Conservation (phyloP, 2,797 vertebrate species). For the Falco berigora region DNA sequence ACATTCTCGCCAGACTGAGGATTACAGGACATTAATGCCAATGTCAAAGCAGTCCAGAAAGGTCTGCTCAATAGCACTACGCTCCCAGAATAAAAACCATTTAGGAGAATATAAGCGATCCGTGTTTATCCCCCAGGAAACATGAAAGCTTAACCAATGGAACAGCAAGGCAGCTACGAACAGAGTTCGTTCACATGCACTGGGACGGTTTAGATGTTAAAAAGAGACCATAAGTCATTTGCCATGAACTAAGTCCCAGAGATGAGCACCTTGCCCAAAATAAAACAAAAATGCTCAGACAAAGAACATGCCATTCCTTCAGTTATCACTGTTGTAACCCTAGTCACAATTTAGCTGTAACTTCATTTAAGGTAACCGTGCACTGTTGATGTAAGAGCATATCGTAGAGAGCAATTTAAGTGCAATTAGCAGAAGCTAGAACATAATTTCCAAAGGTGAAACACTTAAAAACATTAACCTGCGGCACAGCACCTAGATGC, state of each 20-base stretch:
- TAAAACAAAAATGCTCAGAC: background rate
- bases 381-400: background rate
- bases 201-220: background rate
- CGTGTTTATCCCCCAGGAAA: background rate
- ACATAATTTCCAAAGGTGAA: background rate
- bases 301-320: background rate
- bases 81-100: background rate
- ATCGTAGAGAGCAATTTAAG: background rate
- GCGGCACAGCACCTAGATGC: background rate
- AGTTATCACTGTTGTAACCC: background rate
- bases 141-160: background rate
- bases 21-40: background rate
- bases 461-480: background rate
- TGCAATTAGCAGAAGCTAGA: background rate
- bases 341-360: background rate
- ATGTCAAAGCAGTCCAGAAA: background rate
- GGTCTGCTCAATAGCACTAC: background rate
- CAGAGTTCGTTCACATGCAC: background rate
- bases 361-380: background rate
- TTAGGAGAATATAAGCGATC: background rate
- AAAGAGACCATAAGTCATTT: background rate
- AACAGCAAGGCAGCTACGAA: background rate
- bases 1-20: background rate
- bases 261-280: background rate
- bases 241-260: background rate